These are phyloP conservation scores for Calidris pygmaea DNA, from an alignment of 2,113 vertebrate species.

Conservation along the genomic window DNA sequence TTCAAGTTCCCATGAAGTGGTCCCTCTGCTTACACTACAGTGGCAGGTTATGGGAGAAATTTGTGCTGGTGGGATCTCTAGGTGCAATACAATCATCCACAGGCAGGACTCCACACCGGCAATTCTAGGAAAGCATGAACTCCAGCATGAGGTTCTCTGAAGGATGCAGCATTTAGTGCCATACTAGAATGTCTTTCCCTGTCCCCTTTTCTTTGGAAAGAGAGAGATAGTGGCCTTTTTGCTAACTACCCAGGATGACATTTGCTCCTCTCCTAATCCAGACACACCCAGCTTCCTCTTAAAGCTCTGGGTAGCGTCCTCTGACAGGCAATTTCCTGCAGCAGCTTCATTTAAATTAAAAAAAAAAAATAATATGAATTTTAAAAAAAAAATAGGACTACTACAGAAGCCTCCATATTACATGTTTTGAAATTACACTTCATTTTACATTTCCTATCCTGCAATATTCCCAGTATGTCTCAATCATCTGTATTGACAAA, in stretches of 20 bases:
- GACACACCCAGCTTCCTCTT: background rate
- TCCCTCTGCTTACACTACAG: background rate
- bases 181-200: background rate
- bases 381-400: background rate
- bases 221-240: background rate
- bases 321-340: background rate
- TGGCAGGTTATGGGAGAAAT: background rate
- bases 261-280: background rate
- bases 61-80: background rate
- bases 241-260: background rate
- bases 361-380: background rate
- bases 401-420: background rate
- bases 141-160: background rate
- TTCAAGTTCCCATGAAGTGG: background rate
- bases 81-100: background rate
- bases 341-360: background rate
- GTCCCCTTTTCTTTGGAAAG: background rate
- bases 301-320: background rate
- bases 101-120: background rate
- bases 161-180: background rate
- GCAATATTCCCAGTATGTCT: background rate
- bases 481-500: background rate
- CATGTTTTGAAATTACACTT: background rate
- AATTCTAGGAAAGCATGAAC: background rate
- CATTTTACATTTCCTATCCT: background rate